Evolutionary conservation across 1,140 invertebrate genomes (phyloP).

Genomic region (Drosophila trapezifrons): DNA sequence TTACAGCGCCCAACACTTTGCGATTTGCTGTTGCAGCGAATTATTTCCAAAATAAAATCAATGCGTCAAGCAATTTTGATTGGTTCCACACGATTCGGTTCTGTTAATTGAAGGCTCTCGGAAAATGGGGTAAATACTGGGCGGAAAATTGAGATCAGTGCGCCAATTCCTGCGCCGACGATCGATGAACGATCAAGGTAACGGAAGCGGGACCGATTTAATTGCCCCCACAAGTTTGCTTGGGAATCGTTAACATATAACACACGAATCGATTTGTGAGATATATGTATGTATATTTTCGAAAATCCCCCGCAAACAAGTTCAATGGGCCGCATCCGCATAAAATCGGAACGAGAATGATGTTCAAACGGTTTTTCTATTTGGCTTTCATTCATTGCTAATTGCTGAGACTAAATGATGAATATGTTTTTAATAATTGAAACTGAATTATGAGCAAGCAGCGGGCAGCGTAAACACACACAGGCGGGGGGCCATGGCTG

Average conservation of each 20-base stretch:
- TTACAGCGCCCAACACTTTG: conserved; percentile 56
- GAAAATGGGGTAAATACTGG: conserved; percentile 33
- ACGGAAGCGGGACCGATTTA: conserved; percentile 73
- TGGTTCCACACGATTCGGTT: conserved; percentile 23
- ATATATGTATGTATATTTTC: conserved; percentile 20
- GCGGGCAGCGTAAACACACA: conserved; percentile 6
- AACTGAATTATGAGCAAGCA: conserved; percentile 41
- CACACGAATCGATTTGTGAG: conserved; percentile 36
- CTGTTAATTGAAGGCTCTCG: conserved; percentile 66
- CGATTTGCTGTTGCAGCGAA: conserved; percentile 51
- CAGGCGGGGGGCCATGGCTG: conserved; percentile 24
- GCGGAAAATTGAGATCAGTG: conserved; percentile 33
- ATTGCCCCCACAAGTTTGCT: conserved; percentile 62
- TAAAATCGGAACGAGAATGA: conserved; percentile 58
- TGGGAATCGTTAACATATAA: conserved; percentile 46
- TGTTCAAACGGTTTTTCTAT: conserved; percentile 55
- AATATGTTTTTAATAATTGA: conserved; percentile 64
- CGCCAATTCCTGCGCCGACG: conserved; percentile 31
- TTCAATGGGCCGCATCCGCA: conserved; percentile 55
- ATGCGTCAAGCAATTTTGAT: conserved; percentile 65
- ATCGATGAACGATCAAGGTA: conserved; percentile 72
- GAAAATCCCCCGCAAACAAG: conserved; percentile 25
- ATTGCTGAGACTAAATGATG: conserved; percentile 58
- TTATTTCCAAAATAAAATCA: conserved; percentile 73
- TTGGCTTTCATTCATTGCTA: conserved; percentile 57